Conservation (phyloP, 1,140 invertebrate species). For the Drosophila gunungcola region DNA sequence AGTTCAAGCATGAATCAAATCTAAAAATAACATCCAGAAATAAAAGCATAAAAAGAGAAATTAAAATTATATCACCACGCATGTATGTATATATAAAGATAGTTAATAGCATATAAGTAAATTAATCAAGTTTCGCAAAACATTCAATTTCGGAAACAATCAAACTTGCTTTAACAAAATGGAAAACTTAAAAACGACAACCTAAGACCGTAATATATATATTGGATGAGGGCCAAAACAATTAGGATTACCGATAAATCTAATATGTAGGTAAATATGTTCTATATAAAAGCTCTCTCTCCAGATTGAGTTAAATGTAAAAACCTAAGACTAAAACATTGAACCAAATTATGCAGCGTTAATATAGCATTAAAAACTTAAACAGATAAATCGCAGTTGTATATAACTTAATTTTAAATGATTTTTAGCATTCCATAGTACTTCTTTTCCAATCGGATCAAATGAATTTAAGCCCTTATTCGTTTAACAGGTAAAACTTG, state of each 20-base stretch:
- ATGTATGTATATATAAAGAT: slow-evolving; percentile 60
- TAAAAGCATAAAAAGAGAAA: slow-evolving; percentile 64
- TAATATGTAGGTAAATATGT: slow-evolving; percentile 37
- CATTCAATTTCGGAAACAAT: slow-evolving; percentile 40
- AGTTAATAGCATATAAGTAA: slow-evolving; percentile 44
- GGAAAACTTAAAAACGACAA: slow-evolving; percentile 66
- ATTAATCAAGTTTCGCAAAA: slow-evolving; percentile 37
- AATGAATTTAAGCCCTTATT: slow-evolving; percentile 47
- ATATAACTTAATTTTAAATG: slow-evolving; percentile 46
- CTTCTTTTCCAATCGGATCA: slow-evolving; percentile 45
- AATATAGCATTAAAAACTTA: slow-evolving; percentile 63
- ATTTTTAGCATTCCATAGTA: slow-evolving; percentile 35
- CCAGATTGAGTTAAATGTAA: slow-evolving; percentile 35
- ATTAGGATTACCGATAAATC: slow-evolving; percentile 36
- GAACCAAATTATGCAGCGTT: slow-evolving; percentile 67
- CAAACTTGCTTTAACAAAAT: slow-evolving; percentile 41
- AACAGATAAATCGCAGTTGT: slow-evolving; percentile 79
- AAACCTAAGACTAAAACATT: slow-evolving; percentile 71
- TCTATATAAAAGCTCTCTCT: slow-evolving; percentile 57
- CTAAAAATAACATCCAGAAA: slow-evolving; percentile 61
- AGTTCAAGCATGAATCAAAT: slow-evolving; percentile 40
- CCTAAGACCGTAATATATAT: slow-evolving; percentile 56
- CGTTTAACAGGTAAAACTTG: slow-evolving; percentile 80
- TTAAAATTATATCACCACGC: slow-evolving; percentile 83
- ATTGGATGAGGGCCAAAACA: slow-evolving; percentile 53